phyloP scores from a whole-genome alignment of 2,797 vertebrate genomes.

The Pangasius djambal region DNA sequence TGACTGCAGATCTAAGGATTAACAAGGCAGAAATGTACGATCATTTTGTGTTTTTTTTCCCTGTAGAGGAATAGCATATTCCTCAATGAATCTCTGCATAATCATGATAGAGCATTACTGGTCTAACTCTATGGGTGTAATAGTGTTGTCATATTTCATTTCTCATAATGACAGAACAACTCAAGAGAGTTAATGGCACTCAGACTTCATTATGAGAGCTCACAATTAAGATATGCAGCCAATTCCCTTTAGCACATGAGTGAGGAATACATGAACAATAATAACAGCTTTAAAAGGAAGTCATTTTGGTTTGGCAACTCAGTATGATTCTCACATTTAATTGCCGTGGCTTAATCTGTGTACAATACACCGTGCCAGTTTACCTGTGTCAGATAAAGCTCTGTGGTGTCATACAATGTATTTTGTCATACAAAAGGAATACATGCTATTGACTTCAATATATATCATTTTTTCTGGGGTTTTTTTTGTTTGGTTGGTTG shows the following conservation, averaged over 20 bases:
- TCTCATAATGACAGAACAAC: constrained; percentile 35
- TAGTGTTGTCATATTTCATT: constrained; percentile 40
- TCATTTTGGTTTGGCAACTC: constrained; percentile 8
- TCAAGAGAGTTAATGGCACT: constrained; percentile 45
- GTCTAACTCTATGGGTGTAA: constrained; percentile 22
- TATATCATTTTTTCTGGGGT: background rate
- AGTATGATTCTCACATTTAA: constrained; percentile 1
- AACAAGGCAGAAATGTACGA: constrained; percentile 6
- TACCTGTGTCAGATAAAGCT: background rate
- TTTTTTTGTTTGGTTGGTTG: too few relatives aligned
- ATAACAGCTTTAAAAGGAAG: constrained; percentile 36
- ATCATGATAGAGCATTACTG: constrained; percentile 21
- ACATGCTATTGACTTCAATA: background rate
- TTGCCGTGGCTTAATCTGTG: background rate
- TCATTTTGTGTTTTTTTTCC: background rate
- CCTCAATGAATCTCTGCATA: background rate
- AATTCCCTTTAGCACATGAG: constrained; percentile 36
- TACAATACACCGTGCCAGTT: background rate
- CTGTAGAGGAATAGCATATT: background rate
- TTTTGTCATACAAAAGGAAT: background rate
- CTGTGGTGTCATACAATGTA: background rate
- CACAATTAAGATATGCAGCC: constrained; percentile 46
- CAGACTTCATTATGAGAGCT: constrained; percentile 35
- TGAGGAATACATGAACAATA: constrained; percentile 40
- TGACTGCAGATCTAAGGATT: constrained; percentile 28